phyloP scores from a whole-genome alignment of 1,140 invertebrate species.

The Pararge aegeria region DNA sequence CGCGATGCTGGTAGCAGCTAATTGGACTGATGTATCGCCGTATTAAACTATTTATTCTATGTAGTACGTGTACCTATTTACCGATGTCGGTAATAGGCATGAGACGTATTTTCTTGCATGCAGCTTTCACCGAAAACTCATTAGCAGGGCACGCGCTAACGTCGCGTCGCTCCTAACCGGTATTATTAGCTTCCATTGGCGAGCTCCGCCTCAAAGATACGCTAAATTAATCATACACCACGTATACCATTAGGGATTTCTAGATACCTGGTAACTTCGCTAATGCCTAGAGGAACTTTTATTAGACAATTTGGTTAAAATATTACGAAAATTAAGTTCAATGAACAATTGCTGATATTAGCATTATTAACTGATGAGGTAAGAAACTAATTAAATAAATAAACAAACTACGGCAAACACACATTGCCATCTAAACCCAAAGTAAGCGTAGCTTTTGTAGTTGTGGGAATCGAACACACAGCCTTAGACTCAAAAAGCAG shows the following conservation, averaged over 20 bases:
- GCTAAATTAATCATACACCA: slow-evolving; percentile 3
- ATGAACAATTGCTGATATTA: no score
- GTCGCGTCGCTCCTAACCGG: slow-evolving; percentile 52
- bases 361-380: no score
- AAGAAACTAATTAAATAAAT: no score
- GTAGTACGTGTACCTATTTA: slow-evolving; percentile 13
- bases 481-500: no score
- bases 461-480: no score
- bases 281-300: no score
- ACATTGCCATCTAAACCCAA: no score
- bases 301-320: no score
- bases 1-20: not conserved
- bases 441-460: no score
- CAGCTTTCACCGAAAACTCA: slow-evolving; percentile 71
- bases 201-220: slow-evolving; percentile 5
- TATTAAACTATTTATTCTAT: slow-evolving; percentile 14
- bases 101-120: slow-evolving; percentile 31
- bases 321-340: no score
- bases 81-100: slow-evolving; percentile 8
- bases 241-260: not conserved
- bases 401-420: no score
- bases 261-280: not conserved
- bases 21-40: slow-evolving; percentile 16
- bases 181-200: slow-evolving; percentile 64
- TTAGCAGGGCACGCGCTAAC: slow-evolving; percentile 65